A percentile compares a stretch with the other conserved stretches of the same genome.
Conservation (phyloP, 1,140 invertebrate species). For the Bombus balteatus region DNA sequence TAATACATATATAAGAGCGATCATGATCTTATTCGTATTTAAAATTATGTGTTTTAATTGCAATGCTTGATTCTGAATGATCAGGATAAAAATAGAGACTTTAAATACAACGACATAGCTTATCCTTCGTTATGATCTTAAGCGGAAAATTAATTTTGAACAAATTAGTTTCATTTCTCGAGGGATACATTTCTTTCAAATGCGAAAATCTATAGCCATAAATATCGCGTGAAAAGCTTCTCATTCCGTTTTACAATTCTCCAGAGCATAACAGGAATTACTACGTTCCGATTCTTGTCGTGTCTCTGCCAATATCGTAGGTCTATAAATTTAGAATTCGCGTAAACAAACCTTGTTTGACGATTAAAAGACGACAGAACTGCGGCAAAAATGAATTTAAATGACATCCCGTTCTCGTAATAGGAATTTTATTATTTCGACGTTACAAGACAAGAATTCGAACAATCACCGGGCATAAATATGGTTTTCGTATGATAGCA, state of each 20-base stretch:
- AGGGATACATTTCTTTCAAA: not conserved
- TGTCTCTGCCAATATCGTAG: too few species aligned
- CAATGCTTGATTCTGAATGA: not conserved
- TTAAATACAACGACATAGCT: not conserved
- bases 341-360: not conserved
- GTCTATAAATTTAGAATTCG: not conserved
- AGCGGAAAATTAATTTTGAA: not conserved
- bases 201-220: not conserved
- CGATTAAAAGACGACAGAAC: not conserved
- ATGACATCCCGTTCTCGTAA: too few species aligned
- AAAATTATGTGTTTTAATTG: too few species aligned
- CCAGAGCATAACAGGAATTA: not conserved
- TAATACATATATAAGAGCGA: too few species aligned
- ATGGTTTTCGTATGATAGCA: too few species aligned
- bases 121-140: too few species aligned
- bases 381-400: not conserved
- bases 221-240: not conserved
- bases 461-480: too few species aligned
- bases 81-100: not conserved
- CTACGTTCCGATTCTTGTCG: not conserved
- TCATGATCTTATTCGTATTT: too few species aligned
- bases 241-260: not conserved
- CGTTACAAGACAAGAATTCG: too few species aligned
- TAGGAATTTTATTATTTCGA: too few species aligned
- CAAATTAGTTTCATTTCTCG: not conserved